Percentiles rank a stretch among this genome's conserved stretches.
Conservation (phyloP, 2,888 invertebrate species). For the Schizotus pectinicornis region DNA sequence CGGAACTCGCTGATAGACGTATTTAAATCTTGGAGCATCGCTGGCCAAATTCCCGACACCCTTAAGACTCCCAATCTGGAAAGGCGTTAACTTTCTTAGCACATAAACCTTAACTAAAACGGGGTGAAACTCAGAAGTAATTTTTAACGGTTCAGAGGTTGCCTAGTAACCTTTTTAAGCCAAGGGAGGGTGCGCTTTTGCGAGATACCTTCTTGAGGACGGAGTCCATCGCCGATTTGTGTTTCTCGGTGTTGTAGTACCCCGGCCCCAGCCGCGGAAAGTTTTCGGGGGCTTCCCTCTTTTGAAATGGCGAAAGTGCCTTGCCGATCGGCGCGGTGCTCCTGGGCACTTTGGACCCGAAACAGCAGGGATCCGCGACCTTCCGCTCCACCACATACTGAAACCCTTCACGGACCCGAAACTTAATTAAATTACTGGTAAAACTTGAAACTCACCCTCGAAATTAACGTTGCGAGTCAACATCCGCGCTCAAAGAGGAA, state of each 20-base stretch:
- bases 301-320: conserved; percentile 45
- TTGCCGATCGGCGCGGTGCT: conserved; percentile 47
- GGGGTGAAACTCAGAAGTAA: too few relatives aligned
- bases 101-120: too few relatives aligned
- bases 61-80: conserved; percentile 46
- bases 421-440: too few relatives aligned
- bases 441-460: conserved; percentile 6
- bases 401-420: conserved; percentile 42
- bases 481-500: conserved; percentile 1
- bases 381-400: conserved; percentile 52
- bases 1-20: conserved; percentile 43
- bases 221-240: conserved; percentile 41
- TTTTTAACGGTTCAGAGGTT: too few relatives aligned
- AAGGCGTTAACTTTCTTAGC: neutral
- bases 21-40: conserved; percentile 44
- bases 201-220: conserved; percentile 43
- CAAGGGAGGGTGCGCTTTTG: too few relatives aligned
- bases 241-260: conserved; percentile 41
- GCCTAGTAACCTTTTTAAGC: too few relatives aligned
- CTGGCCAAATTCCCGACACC: conserved; percentile 49
- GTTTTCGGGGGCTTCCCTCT: conserved; percentile 36
- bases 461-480: conserved; percentile 13
- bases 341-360: conserved; percentile 47
- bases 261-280: conserved; percentile 42
- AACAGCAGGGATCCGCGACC: conserved; percentile 47